Evolutionary conservation across 2,797 vertebrate species (phyloP), one percentile per base, ranked within the genome.

Genomic region (Amblyopsis hoosieri): DNA sequence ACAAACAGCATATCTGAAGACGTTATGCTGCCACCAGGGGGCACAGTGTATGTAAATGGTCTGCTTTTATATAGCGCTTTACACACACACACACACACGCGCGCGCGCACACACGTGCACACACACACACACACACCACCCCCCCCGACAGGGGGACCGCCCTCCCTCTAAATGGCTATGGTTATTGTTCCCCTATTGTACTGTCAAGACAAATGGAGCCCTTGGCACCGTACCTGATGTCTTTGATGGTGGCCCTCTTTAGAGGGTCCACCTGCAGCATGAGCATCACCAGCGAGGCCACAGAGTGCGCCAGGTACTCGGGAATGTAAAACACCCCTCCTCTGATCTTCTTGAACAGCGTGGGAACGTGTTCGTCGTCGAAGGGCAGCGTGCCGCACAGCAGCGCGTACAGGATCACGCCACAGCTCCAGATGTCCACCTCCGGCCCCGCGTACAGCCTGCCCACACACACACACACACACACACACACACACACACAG

Each of bases 241-340:
- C 97, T 90, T 97, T 99, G 90, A 99, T 99, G 71, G 97, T 97
- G 79, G 97, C 96, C 80, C 97, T 91, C 78, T 99, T 99, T 66
- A 99, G 91, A 7, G 98, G 98, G 72, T 99, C 98, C 70, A 99
- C 97, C 84, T 98, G 98, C 71, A 99, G 85, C 98, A 99, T 99
- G 69, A 97, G 93, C 94, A 96, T 95, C 52, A 99, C 93, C 12
- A 99, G 92, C 13, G 94, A 97, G 67, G 97, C 96, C 49, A 98
- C 92, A 0, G 96, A 94, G 33, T 94, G 96, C 66, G 93, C 96
- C 84, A 99, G 94, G 89, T 98, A 96, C 63, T 99, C 97, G 0
- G 98, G 98, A 84, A 99, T 99, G 87, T 99, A 98, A 78, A 99
- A 99, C 31, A 99, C 96, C 0, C 98, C 98, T 12, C 97, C 98